phyloP scores from a whole-genome alignment of 1,140 invertebrate genomes.

The Bicyclus anynana region DNA sequence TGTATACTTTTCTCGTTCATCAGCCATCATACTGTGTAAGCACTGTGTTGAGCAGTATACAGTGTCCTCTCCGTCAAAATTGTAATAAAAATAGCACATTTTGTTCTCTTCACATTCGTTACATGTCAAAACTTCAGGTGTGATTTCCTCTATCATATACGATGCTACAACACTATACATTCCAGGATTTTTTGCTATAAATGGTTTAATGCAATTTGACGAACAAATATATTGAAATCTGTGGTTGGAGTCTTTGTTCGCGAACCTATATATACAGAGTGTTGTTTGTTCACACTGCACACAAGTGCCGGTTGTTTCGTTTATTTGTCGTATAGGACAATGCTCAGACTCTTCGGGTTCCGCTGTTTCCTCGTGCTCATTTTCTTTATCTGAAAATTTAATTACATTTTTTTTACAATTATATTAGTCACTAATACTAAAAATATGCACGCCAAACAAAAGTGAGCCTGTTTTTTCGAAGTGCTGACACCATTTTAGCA shows the following conservation, averaged over 20 bases:
- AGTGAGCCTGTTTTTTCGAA: no score
- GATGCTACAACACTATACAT: constrained; percentile 49
- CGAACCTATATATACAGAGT: constrained; percentile 43
- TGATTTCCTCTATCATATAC: constrained; percentile 65
- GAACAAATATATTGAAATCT: constrained; percentile 61
- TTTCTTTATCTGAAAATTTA: constrained; percentile 58
- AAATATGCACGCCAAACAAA: no score
- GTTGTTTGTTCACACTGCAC: constrained; percentile 46
- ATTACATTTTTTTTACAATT: constrained; percentile 10
- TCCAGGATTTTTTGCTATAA: constrained; percentile 39
- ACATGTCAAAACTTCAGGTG: constrained; percentile 49
- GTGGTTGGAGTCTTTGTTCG: constrained; percentile 41
- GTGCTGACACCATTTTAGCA: no score
- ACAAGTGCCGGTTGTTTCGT: constrained; percentile 49
- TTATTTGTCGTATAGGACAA: constrained; percentile 52
- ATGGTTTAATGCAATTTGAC: constrained; percentile 45
- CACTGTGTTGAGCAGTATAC: constrained; percentile 77
- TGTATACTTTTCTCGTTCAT: constrained; percentile 76
- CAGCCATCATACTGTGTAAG: constrained; percentile 75
- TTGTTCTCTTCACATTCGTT: constrained; percentile 70
- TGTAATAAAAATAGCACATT: constrained; percentile 77
- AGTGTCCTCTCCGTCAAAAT: constrained; percentile 73
- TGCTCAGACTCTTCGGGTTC: constrained; percentile 40
- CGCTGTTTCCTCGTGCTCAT: constrained; percentile 43
- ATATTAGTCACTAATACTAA: neutral